Conservation (phyloP, 92 coral and sea anemone genomes). For the Epizoanthus ramosus region DNA sequence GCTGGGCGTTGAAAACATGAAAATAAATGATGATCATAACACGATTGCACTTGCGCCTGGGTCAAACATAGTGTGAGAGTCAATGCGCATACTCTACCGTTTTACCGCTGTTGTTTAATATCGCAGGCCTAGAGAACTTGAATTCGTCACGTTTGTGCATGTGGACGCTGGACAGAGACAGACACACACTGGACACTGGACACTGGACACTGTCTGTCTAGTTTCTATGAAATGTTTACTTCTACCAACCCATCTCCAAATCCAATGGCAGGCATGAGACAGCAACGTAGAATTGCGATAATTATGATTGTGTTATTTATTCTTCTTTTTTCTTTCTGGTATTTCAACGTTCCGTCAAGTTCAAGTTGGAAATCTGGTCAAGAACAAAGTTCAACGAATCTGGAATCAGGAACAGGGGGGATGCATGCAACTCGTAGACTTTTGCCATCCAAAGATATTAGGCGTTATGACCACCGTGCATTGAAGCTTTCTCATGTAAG, state of each 20-base stretch:
- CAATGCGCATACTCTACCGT: too few species aligned
- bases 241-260: slow-evolving; percentile 13
- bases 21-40: too few species aligned
- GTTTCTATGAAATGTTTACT: neutral
- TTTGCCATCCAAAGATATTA: slow-evolving; percentile 6
- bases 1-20: too few species aligned
- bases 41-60: too few species aligned
- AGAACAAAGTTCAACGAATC: neutral
- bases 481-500: slow-evolving; percentile 34
- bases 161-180: too few species aligned
- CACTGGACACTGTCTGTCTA: too few species aligned
- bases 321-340: slow-evolving; percentile 12
- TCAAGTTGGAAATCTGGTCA: neutral
- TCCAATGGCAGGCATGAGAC: slow-evolving; percentile 29
- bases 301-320: neutral
- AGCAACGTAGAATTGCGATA: slow-evolving; percentile 3
- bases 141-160: too few species aligned
- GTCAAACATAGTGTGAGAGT: too few species aligned
- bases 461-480: slow-evolving; percentile 4
- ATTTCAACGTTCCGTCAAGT: slow-evolving; percentile 13
- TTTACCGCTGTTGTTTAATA: too few species aligned
- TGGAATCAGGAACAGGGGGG: too few species aligned
- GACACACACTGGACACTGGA: too few species aligned
- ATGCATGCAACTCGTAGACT: neutral
- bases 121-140: too few species aligned